Evolutionary conservation across 1,140 invertebrate genomes (phyloP), one percentile per base, ranked within the genome.

Genomic region (Atta cephalotes): DNA sequence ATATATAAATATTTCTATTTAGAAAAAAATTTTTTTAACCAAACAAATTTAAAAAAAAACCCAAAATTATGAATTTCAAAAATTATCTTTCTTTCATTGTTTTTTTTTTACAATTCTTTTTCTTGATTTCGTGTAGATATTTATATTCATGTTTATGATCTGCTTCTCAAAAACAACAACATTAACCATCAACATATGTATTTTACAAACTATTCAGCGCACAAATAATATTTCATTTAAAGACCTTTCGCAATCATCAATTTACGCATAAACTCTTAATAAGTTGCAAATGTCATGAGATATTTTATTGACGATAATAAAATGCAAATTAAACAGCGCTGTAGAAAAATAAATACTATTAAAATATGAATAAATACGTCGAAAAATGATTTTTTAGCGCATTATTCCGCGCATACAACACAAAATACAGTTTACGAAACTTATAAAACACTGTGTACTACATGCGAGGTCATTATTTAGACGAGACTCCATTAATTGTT

Each of bases 201-300:
- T 3, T 45, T 25, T 49, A 7, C 10, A 62, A 62, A 62, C 39
- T 28, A 63, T 63, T 49, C 39, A 45, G 16, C 14, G 9, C 28
- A 78, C 12, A n/a, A 9, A 18, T 76, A 78, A 51, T 79, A 1
- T 79, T 12, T 31, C 25, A 31, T 79, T 65, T 65, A 45, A 76
- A 14, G 12, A 63, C n/a, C 5, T 53, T 21, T 68, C n/a, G 31
- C 39, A 16, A 80, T 56, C 18, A 4, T 66, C 21, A 80, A 39
- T 53, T 35, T 39, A 49, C 28, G 28, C 14, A 65, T 31, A 7
- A 49, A 58, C n/a, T 81, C 5, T 39, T 70, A 82, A 60, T 60
- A 74, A n/a, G 16, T 45, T 31, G 5, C 12, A 31, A 82, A 60
- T 72, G 18, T 66, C 21, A n/a, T 28, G 10, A 0, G n/a, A 45